Conservation (phyloP, 2,113 vertebrate species). For the Phyllopteryx taeniolatus region DNA sequence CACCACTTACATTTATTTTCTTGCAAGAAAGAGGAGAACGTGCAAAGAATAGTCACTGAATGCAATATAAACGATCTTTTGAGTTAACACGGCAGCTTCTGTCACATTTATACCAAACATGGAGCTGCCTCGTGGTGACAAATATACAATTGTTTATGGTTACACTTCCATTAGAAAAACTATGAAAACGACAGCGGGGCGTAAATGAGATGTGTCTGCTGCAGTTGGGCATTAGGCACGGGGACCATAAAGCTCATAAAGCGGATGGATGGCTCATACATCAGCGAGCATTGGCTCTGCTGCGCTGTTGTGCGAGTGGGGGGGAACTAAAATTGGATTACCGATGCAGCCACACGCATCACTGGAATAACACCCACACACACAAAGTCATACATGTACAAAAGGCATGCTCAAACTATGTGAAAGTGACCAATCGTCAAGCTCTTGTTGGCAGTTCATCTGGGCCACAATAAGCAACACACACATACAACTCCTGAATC, state of each 20-base stretch:
- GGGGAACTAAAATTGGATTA: constrained; percentile 54
- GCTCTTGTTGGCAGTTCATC: neutral
- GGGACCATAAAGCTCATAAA: constrained; percentile 31
- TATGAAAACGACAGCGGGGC: neutral
- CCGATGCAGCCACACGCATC: constrained; percentile 44
- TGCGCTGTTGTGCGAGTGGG: constrained; percentile 34
- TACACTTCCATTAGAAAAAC: neutral
- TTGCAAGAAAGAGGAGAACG: neutral
- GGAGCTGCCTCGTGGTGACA: neutral
- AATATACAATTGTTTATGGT: too few species aligned
- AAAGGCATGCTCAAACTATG: constrained; percentile 15
- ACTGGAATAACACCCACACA: constrained; percentile 9
- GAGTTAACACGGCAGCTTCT: neutral
- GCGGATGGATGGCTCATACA: constrained; percentile 54
- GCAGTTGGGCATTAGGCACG: constrained; percentile 28
- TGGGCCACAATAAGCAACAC: neutral
- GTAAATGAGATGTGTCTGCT: neutral
- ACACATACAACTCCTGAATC: constrained; percentile 4
- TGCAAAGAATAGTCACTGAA: neutral
- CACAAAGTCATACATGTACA: neutral
- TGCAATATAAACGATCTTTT: neutral
- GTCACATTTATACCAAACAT: neutral
- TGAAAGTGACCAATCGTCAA: constrained; percentile 12
- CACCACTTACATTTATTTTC: neutral
- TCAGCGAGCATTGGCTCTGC: constrained; percentile 54